phyloP scores from a whole-genome alignment of 2,113 vertebrate species.

The Willisornis vidua region DNA sequence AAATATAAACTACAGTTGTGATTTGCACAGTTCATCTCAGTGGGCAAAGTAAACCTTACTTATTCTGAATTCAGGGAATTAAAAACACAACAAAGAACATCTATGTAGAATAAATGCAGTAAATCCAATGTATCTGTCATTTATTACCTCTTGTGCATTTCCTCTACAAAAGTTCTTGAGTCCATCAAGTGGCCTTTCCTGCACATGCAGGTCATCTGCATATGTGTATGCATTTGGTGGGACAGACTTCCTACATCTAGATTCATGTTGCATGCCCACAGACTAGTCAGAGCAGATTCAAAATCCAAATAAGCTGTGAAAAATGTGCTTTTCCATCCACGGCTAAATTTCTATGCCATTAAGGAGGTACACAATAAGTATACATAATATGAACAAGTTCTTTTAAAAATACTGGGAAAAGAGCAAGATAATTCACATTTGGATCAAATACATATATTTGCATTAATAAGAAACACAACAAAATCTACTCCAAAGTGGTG shows the following conservation, averaged over 20 bases:
- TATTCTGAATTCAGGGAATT: not conserved
- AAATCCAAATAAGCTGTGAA: not conserved
- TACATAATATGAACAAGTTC: not conserved
- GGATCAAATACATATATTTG: not conserved
- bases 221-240: not conserved
- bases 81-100: not conserved
- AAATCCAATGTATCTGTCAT: not conserved
- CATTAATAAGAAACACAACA: not conserved
- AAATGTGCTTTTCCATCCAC: not conserved
- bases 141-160: not conserved
- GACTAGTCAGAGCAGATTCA: not conserved
- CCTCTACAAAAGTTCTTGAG: not conserved
- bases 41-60: not conserved
- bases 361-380: not conserved
- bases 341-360: not conserved
- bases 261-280: not conserved
- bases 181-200: not conserved
- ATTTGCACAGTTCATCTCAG: not conserved
- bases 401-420: not conserved
- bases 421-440: not conserved
- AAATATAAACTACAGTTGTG: not conserved
- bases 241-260: not conserved
- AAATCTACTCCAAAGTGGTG: not conserved
- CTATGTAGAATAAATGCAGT: not conserved
- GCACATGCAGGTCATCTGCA: not conserved